Evolutionary conservation across 2,113 vertebrate species (phyloP).

Genomic region (Illadopsis cleaveri): DNA sequence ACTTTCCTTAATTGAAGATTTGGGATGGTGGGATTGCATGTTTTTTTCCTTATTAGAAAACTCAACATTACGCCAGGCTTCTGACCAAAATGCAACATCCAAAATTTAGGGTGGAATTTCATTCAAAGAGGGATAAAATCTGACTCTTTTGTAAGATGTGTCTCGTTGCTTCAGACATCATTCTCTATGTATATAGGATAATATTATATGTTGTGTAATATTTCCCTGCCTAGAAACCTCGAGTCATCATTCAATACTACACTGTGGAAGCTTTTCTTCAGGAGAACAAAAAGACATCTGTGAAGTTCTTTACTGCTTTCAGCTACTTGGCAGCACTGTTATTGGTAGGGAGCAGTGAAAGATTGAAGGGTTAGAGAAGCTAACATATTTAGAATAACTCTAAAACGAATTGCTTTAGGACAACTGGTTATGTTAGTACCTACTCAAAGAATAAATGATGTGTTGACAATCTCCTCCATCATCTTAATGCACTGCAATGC

Average conservation of each 20-base stretch:
- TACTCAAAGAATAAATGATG: neutral
- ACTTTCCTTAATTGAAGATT: neutral
- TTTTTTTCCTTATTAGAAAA: neutral
- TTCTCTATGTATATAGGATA: neutral
- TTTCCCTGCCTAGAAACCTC: neutral
- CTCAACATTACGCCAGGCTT: neutral
- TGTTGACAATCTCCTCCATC: neutral
- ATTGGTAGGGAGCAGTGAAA: neutral
- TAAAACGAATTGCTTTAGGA: neutral
- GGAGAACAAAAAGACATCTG: constrained; percentile 25
- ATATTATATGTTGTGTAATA: neutral
- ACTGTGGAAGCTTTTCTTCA: neutral
- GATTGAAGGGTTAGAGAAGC: neutral
- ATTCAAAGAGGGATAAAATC: neutral
- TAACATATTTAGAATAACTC: neutral
- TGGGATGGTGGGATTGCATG: neutral
- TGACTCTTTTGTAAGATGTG: neutral
- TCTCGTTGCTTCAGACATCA: neutral
- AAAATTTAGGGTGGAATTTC: neutral
- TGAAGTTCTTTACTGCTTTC: neutral
- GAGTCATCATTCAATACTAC: neutral
- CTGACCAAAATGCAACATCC: neutral
- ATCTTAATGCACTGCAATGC: neutral
- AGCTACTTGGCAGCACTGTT: neutral
- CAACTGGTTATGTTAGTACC: neutral